Conservation (phyloP, 1,140 invertebrate genomes). For the Cotesia glomerata region DNA sequence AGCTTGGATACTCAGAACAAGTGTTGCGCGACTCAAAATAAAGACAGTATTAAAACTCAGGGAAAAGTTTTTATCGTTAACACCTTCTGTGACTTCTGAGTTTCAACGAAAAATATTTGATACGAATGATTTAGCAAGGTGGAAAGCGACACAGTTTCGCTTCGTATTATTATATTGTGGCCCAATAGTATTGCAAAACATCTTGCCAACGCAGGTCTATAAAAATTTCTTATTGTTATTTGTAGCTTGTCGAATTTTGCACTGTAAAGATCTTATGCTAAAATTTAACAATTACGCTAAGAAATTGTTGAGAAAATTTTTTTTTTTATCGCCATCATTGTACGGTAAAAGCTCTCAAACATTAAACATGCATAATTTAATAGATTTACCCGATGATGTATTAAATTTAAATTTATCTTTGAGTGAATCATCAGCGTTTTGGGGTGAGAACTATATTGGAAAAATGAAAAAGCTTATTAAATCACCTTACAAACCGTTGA, state of each 20-base stretch:
- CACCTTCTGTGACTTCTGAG: conserved; percentile 4
- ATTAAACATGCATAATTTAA: too few relatives aligned
- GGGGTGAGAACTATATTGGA: too few relatives aligned
- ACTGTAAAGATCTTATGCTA: background rate
- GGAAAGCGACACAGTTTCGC: conserved; percentile 26
- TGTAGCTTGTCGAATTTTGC: conserved; percentile 24
- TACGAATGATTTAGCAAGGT: conserved; percentile 10
- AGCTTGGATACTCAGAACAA: conserved; percentile 11
- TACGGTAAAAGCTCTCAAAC: too few relatives aligned
- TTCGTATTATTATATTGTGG: conserved; percentile 18
- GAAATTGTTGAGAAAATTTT: conserved; percentile 14
- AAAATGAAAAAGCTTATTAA: too few relatives aligned
- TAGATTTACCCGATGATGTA: too few relatives aligned
- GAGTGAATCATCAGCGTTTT: too few relatives aligned
- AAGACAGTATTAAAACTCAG: background rate
- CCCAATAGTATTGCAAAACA: conserved; percentile 20
- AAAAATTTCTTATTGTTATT: conserved; percentile 23
- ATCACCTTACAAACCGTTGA: too few relatives aligned
- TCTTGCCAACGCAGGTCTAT: conserved; percentile 7
- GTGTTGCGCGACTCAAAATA: background rate
- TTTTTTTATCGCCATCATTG: conserved; percentile 10
- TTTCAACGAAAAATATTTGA: conserved; percentile 24
- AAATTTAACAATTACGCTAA: conserved; percentile 21
- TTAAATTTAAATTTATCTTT: too few relatives aligned
- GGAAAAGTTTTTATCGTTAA: background rate